Evolutionary conservation across 2,797 vertebrate genomes (phyloP), one percentile per base, ranked within the genome.

Genomic region (Podarcis siculus): DNA sequence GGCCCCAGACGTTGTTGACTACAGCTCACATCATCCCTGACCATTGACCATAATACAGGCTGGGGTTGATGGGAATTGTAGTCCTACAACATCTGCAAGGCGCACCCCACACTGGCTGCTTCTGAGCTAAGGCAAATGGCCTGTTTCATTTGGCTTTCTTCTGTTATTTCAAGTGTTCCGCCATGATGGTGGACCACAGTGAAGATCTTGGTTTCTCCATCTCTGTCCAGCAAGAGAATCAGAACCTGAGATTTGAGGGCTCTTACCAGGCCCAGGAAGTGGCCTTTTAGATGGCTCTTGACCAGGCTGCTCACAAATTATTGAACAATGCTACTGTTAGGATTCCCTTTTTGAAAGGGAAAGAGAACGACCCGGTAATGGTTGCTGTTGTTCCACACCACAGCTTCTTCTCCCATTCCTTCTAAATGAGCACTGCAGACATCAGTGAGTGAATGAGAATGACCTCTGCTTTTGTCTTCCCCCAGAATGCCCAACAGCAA

Each of bases 401-500:
- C n/a, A 13, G 39, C 8, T 4, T 82, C 27, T 71, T 42, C 27
- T 49, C 17, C 37, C 3, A 12, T 49, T 27, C 32, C 39, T 27
- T 35, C 64, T 45, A n/a, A 78, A 69, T 32, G n/a, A 86, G 39
- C 30, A 27, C 4, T 8, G 9, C 21, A 32, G 55, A 21, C 77
- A 61, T 42, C 84, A 32, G 25, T 42, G 37, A 35, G 0, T 39
- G 30, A 77, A 1, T 9, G 30, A 5, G 61, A 77, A 67, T 92
- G 39, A 90, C 5, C 0, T 85, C 25, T 92, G 39, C 79, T 89
- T 49, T 86, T 93, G 25, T 82, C 79, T 86, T 89, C 75, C 55
- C 90, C 45, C 90, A 97, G 95, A 35, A 94, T 88, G 91, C 90
- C 83, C 93, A 92, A n/a, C 94, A 95, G 88, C 93, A 96, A 64